Evolutionary conservation across 1,140 invertebrate species (phyloP).

Genomic region (Gonioctena quinquepunctata): DNA sequence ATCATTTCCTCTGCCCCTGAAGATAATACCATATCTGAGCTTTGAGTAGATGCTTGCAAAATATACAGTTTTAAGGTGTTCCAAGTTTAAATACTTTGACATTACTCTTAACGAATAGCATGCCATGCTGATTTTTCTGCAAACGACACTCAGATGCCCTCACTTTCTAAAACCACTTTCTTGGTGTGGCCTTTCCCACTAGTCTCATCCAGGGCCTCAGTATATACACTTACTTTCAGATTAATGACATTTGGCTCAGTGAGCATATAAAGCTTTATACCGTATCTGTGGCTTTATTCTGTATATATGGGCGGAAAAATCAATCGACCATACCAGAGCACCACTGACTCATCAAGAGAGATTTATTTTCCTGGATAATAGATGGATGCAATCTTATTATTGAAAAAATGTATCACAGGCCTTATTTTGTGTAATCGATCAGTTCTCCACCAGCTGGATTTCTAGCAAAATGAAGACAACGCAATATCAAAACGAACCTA

Average conservation of each 20-base stretch:
- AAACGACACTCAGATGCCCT: too few species aligned
- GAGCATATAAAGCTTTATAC: conserved; percentile 26
- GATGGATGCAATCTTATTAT: conserved; percentile 35
- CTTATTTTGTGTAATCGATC: conserved; percentile 30
- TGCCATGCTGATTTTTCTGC: too few species aligned
- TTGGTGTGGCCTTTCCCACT: conserved; percentile 31
- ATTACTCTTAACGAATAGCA: too few species aligned
- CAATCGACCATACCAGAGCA: conserved; percentile 29
- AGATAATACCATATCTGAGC: too few species aligned
- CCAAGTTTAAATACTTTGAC: too few species aligned
- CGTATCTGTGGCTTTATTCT: conserved; percentile 19
- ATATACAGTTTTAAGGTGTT: too few species aligned
- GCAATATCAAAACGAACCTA: conserved; percentile 30
- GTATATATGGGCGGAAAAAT: conserved; percentile 26
- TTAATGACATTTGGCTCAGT: conserved; percentile 13
- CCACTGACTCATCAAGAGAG: conserved; percentile 40
- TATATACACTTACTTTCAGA: conserved; percentile 19
- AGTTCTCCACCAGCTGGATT: conserved; percentile 10
- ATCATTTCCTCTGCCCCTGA: too few species aligned
- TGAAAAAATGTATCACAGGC: conserved; percentile 36
- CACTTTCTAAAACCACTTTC: too few species aligned
- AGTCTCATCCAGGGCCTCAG: background rate
- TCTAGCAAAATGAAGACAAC: conserved; percentile 32
- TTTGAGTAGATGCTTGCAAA: too few species aligned
- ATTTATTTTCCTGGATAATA: conserved; percentile 35